Base-by-base conservation (phyloP, 2,113 vertebrate genomes). In the Hydrochoerus hydrochaeris region DNA sequence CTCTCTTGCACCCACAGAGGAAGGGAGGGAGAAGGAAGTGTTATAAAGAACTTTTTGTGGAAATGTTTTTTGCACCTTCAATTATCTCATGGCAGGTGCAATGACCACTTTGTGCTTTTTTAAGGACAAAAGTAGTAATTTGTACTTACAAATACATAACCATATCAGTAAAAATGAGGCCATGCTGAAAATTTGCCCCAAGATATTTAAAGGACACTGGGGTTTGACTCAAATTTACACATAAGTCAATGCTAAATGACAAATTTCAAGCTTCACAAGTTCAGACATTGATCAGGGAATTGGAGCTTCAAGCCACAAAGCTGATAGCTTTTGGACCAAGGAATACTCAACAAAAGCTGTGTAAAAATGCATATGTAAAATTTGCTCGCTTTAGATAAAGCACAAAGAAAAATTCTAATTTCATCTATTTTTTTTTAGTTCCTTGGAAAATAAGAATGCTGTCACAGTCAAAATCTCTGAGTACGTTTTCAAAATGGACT, bases 181-280 rank as follows among this genome's bases (percentile, higher is more conserved):
- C 96, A 94, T 94, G 85, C 88, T 97, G 82, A 98, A 98, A 97
- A 97, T 97, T 67, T 95, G 71, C 95, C 91, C 85, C 1, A 17
- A 93, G 93, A 96, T 96, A 60, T 95, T 97, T 96, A 97, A 96
- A 96, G 85, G 91, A 96, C 82, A 92, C 69, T 92, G 89, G 81
- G 46, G 93, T 97, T 96, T 94, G 96, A 94, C 93, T 96, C 91
- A 95, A 86, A 96, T 96, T 97, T 97, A 95, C 73, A 95, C 69
- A 84, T 77, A 94, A 94, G 91, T 97, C 93, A 96, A 94, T 96
- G 96, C 75, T 77, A 96, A 98, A 97, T 96, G 88, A 95, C 91
- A 96, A 96, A 96, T 98, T 97, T 96, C 95, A 97, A 97, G 93
- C 95, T 95, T 97, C 83, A 91, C 73, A 89, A 96, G 54, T 98